Evolutionary conservation across 2,797 vertebrate species (phyloP).

Genomic region (Spinus pinus): DNA sequence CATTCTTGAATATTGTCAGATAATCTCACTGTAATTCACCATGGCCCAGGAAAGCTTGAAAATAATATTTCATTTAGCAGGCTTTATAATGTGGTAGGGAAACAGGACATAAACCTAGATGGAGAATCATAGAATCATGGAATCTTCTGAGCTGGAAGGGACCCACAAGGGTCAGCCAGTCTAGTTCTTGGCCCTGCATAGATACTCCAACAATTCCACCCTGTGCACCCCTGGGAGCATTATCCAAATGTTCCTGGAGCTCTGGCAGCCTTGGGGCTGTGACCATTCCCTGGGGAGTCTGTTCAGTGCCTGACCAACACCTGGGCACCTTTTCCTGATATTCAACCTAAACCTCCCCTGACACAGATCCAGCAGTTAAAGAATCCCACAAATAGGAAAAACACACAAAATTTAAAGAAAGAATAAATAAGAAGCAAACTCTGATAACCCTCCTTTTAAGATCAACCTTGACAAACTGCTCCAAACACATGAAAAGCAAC

Average conservation of each 20-base stretch:
- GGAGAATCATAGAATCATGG: background rate
- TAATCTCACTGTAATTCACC: background rate
- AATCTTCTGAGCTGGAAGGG: background rate
- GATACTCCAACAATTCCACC: background rate
- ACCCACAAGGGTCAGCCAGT: background rate
- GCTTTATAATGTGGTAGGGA: background rate
- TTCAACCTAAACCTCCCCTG: background rate
- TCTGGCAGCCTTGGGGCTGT: fast-evolving
- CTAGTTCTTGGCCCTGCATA: background rate
- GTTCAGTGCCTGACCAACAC: background rate
- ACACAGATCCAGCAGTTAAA: background rate
- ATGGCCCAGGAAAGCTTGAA: background rate
- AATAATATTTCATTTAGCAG: background rate
- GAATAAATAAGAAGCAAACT: background rate
- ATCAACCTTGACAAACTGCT: background rate
- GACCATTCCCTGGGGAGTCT: background rate
- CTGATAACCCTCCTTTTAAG: background rate
- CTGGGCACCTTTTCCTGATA: background rate
- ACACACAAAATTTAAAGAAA: background rate
- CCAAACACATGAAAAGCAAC: background rate
- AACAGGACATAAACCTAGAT: background rate
- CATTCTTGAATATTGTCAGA: background rate
- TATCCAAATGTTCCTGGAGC: background rate
- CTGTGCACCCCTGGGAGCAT: fast-evolving
- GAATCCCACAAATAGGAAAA: background rate